Evolutionary conservation across 2,113 vertebrate species (phyloP).

Genomic region (Callithrix jacchus): DNA sequence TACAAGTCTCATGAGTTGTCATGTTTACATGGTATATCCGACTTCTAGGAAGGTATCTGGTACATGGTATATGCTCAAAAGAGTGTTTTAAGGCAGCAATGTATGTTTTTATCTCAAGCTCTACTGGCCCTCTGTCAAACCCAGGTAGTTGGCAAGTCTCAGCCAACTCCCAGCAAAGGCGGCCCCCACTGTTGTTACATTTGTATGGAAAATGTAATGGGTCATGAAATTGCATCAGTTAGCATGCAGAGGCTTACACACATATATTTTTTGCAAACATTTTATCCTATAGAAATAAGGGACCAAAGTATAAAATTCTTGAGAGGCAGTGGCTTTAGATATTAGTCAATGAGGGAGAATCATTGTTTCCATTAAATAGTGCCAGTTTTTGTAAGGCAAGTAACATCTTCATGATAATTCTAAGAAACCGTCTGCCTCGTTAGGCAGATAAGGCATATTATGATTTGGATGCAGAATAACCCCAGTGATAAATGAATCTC

Average conservation of each 20-base stretch:
- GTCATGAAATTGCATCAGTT: conserved; percentile 81
- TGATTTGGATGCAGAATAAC: conserved; percentile 52
- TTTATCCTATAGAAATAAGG: conserved; percentile 71
- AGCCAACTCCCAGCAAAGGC: not conserved
- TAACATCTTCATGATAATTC: conserved; percentile 67
- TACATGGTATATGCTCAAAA: not conserved
- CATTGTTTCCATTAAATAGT: conserved; percentile 67
- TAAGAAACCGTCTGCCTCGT: conserved; percentile 58
- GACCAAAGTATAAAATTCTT: conserved; percentile 62
- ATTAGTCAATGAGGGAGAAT: conserved; percentile 64
- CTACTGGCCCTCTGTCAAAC: not conserved
- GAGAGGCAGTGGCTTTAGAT: conserved; percentile 52
- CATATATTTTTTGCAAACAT: conserved; percentile 74
- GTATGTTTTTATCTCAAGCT: not conserved
- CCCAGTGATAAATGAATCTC: conserved; percentile 47
- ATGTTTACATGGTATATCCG: not conserved
- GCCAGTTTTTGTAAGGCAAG: conserved; percentile 53
- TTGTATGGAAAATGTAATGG: conserved; percentile 79
- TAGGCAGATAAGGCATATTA: conserved; percentile 60
- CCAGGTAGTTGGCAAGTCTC: not conserved
- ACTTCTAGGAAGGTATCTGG: not conserved
- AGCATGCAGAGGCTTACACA: conserved; percentile 55
- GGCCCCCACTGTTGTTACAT: conserved; percentile 11
- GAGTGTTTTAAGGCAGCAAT: not conserved
- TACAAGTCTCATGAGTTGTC: not conserved